These are phyloP conservation scores for Dreissena polymorpha DNA, from an alignment of 1,140 invertebrate genomes.

Conservation along the genomic window DNA sequence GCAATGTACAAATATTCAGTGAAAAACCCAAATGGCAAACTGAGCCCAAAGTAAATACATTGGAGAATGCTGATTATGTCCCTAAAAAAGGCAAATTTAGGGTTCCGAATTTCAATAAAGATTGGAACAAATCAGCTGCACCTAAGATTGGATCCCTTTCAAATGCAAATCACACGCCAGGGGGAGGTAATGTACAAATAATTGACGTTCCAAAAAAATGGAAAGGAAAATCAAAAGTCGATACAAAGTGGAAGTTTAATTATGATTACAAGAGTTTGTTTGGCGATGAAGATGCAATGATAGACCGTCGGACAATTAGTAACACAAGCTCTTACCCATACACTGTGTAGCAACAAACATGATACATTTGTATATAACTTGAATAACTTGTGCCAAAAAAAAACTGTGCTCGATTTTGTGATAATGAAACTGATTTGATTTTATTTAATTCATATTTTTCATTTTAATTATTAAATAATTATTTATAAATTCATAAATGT, in stretches of 20 bases:
- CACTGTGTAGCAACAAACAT: conserved; percentile 22
- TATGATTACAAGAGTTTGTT: conserved; percentile 51
- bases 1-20: conserved; percentile 58
- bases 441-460: too few species aligned
- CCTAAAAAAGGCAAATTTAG: conserved; percentile 37
- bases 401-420: too few species aligned
- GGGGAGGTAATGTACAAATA: conserved; percentile 68
- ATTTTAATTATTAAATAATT: too few species aligned
- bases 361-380: too few species aligned
- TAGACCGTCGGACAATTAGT: conserved; percentile 11
- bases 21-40: conserved; percentile 59
- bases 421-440: too few species aligned
- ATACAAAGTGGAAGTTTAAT: conserved; percentile 55
- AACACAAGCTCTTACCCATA: conserved; percentile 26
- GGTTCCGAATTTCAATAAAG: conserved; percentile 39
- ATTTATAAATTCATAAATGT: too few species aligned
- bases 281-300: conserved; percentile 26
- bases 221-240: conserved; percentile 67
- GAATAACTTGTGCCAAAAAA: too few species aligned
- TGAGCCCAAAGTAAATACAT: conserved; percentile 94
- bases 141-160: conserved; percentile 64
- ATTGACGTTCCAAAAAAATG: conserved; percentile 63
- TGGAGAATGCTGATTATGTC: conserved; percentile 85
- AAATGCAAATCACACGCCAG: conserved; percentile 65
- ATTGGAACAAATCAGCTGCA: conserved; percentile 34